phyloP scores from a whole-genome alignment of 2,113 vertebrate genomes.

The Aix galericulata region DNA sequence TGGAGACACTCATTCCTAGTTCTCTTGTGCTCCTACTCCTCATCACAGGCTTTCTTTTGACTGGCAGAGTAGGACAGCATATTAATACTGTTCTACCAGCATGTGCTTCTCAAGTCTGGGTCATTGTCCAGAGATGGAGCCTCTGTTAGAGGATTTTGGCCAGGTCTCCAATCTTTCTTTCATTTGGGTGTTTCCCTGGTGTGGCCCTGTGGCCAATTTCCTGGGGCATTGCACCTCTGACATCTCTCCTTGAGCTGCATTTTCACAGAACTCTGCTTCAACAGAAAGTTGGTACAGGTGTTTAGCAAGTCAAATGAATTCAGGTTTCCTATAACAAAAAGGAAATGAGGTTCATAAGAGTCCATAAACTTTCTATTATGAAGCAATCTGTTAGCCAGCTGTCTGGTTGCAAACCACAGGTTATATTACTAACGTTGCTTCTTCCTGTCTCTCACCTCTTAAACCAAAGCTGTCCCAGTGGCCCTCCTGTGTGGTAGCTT shows the following conservation, averaged over 20 bases:
- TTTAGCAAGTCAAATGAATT: constrained; percentile 37
- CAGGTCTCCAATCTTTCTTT: neutral
- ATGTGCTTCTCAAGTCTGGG: neutral
- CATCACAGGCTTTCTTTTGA: neutral
- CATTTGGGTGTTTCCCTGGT: neutral
- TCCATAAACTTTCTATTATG: constrained; percentile 59
- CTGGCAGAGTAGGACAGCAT: neutral
- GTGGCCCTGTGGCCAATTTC: neutral
- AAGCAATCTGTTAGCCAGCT: constrained; percentile 64
- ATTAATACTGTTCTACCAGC: neutral
- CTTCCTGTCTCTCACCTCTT: constrained; percentile 54
- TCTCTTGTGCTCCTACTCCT: neutral
- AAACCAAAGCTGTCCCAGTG: constrained; percentile 18
- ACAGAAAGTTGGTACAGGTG: constrained; percentile 29
- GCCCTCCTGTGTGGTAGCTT: constrained; percentile 16
- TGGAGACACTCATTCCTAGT: neutral
- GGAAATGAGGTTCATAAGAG: constrained; percentile 55
- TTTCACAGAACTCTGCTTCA: neutral
- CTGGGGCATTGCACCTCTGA: neutral
- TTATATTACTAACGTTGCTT: constrained; percentile 36
- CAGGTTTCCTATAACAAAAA: constrained; percentile 52
- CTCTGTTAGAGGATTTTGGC: neutral
- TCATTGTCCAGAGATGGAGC: neutral
- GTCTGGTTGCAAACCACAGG: constrained; percentile 54
- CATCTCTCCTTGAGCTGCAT: neutral